These are phyloP conservation scores for Maccullochella peelii DNA, from an alignment of 2,113 vertebrate species.

Conservation along the genomic window DNA sequence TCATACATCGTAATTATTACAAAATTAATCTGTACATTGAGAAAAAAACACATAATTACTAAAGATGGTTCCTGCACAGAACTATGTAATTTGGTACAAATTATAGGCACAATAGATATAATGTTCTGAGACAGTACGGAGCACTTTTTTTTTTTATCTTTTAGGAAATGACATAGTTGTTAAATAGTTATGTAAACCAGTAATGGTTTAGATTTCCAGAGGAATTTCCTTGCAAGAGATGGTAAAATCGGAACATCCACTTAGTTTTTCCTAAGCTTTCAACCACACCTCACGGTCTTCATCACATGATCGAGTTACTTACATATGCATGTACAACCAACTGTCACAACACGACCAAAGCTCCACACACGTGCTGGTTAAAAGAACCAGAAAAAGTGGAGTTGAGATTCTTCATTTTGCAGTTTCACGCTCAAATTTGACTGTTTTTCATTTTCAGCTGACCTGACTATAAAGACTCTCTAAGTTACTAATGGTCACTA, in stretches of 20 bases:
- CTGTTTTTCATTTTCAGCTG: no score
- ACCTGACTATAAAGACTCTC: neutral
- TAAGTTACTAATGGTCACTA: no score
- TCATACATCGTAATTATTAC: neutral
- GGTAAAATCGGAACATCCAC: neutral
- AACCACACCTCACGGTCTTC: neutral
- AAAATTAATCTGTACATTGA: no score
- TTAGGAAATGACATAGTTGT: neutral
- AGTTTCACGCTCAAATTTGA: no score
- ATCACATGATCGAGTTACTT: neutral
- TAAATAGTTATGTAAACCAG: no score
- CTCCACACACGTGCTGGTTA: neutral
- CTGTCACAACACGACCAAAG: neutral
- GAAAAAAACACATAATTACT: neutral
- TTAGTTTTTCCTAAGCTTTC: neutral
- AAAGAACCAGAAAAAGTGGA: neutral
- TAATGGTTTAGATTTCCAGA: no score
- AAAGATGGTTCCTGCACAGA: neutral
- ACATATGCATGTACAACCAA: neutral
- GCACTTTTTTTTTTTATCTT: neutral
- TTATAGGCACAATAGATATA: neutral
- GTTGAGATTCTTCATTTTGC: no score
- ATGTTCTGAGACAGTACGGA: neutral
- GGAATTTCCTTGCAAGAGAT: no score
- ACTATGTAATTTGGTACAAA: neutral